Base-by-base conservation (phyloP, 2,797 vertebrate genomes). In the Crax fasciolata region DNA sequence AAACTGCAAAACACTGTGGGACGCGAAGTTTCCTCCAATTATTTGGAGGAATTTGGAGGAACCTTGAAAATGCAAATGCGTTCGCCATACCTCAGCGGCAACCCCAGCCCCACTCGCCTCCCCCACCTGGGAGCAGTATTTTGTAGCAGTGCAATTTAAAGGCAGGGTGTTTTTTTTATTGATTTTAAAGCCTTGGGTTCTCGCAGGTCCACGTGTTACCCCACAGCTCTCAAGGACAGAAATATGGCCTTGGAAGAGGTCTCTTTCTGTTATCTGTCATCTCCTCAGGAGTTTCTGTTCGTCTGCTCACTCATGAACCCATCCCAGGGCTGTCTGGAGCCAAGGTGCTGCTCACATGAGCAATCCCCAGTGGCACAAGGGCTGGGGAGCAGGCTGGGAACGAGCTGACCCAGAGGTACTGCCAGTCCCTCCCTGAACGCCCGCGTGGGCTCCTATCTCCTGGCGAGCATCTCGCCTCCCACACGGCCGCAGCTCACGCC, bases 171-270 rank as follows among this genome's bases (percentile, higher is more conserved):
- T 83, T 95, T 83, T 95, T 95, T 95, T 61, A 94, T 90, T 70
- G 84, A 77, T 93, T 90, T 87, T 96, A 89, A 95, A 93, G 91
- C 71, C 87, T 91, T 57, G 24, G 80, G 84, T 52, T 81, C 76
- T 84, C 12, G 0, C 52, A 93, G 48, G 67, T 61, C 85, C 91
- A 90, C 67, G 44, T 91, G 87, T 67, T 84, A 61, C 59, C 70
- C 65, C 67, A 58, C n/a, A 84, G 80, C 54, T 67, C 74, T 88
- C 9, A 1, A 84, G 38, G 59, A 84, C 70, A 95, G 59, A 93
- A 91, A 92, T 54, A 25, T 1, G 0, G 27, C 39, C 51, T 66
- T 70, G 49, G 55, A 92, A 86, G 41, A 90, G 77, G 49, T 59
- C 84, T 86, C 76, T 78, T 81, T 68, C 65, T 68, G 59, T 87